phyloP scores from a whole-genome alignment of 2,797 vertebrate species.

The Varecia variegata region DNA sequence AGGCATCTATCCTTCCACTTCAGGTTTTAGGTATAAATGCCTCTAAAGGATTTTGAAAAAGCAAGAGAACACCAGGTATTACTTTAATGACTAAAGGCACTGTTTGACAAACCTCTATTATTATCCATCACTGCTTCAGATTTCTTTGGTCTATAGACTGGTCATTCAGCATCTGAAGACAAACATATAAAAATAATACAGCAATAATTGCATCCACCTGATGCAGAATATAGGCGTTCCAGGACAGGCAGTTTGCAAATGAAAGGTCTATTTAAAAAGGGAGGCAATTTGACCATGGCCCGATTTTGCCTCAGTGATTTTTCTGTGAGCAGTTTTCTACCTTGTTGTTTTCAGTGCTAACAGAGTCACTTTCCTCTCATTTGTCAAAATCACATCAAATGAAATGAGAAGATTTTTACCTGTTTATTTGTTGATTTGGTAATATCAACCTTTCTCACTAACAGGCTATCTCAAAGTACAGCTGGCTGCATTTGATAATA shows the following conservation, averaged over 20 bases:
- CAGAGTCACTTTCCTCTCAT: background rate
- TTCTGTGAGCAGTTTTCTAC: background rate
- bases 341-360: background rate
- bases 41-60: background rate
- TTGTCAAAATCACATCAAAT: conserved; percentile 11
- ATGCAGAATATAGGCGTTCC: background rate
- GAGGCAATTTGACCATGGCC: background rate
- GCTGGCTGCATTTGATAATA: background rate
- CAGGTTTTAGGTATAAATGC: background rate
- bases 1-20: background rate
- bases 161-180: background rate
- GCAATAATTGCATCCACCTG: background rate
- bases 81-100: background rate
- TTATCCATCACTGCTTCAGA: background rate
- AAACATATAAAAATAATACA: background rate
- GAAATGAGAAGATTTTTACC: conserved; percentile 16
- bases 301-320: background rate
- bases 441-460: conserved; percentile 19
- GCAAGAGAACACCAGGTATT: background rate
- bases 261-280: background rate
- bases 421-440: conserved; percentile 20
- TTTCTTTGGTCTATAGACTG: background rate
- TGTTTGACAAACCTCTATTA: background rate
- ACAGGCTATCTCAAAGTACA: background rate
- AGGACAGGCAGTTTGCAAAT: background rate